Evolutionary conservation across 2,113 vertebrate genomes (phyloP), one percentile per base, ranked within the genome.

Genomic region (Etheostoma cragini): DNA sequence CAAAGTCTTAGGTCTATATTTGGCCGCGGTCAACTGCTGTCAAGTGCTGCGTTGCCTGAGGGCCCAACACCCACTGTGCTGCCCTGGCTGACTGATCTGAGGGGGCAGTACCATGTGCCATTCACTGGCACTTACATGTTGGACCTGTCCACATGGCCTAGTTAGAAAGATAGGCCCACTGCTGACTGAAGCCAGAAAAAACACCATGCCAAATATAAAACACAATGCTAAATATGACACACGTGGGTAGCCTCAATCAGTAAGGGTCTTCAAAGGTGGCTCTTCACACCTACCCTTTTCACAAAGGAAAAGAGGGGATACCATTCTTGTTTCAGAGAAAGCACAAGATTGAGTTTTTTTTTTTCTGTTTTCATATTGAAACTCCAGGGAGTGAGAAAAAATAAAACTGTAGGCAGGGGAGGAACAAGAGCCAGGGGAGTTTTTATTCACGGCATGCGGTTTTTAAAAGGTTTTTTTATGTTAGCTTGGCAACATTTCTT

Each of bases 1-100:
- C 64, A 80, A 78, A 60, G 46, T 83, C 68, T 66, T 57, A 38
- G 54, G 22, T 89, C 88, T 91, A 92, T 89, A 89, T 92, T 91
- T 90, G 85, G 88, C 78, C 19, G 17, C 53, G 67, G 81, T 92
- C 91, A 93, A 88, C 83, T 80, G 87, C 89, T 93, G 90, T 91
- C 84, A 90, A 91, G 87, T 77, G 77, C 74, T 81, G 75, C 11
- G 11, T 87, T 68, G 89, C 89, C 88, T 75, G 74, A 83, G 86
- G 91, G 87, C 72, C 78, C 69, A 58, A 80, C 83, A 77, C 80
- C 88, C 89, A 85, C 86, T 71, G 78, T 58, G 76, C 47, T 76
- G 86, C 81, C 70, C 70, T 60, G 58, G 71, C 77, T 89, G 89
- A 91, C 79, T 89, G 89, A 92, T 92, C 72, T 83, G 88, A 85